These are phyloP conservation scores for Sycophila sp. DNA, from an alignment of 1,140 invertebrate genomes.

Conservation along the genomic window DNA sequence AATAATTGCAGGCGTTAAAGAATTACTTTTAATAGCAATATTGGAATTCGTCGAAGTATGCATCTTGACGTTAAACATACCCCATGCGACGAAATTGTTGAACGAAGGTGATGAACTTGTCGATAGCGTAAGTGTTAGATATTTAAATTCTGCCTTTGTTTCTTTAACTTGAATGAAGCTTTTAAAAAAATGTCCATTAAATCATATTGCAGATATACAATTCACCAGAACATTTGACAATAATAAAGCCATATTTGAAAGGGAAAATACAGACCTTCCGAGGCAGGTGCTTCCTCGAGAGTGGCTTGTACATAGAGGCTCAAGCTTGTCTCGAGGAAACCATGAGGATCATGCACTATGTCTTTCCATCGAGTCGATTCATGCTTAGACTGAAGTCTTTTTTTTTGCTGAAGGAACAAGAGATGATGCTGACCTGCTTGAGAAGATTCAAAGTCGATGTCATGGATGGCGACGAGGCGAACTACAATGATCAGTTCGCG, in stretches of 20 bases:
- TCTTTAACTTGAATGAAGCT: neutral
- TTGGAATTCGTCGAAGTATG: slow-evolving; percentile 68
- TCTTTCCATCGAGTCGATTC: slow-evolving; percentile 55
- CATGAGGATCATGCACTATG: slow-evolving; percentile 53
- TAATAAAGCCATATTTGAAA: slow-evolving; percentile 57
- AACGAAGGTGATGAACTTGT: slow-evolving; percentile 57
- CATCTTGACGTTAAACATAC: slow-evolving; percentile 63
- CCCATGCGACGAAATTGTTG: slow-evolving; percentile 67
- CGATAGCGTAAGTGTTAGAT: slow-evolving; percentile 42
- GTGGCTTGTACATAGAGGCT: slow-evolving; percentile 57
- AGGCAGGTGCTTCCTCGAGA: slow-evolving; percentile 60
- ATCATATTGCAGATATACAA: slow-evolving; percentile 52
- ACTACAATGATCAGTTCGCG: slow-evolving; percentile 64
- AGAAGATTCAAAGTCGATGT: slow-evolving; percentile 21
- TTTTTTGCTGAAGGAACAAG: slow-evolving; percentile 48
- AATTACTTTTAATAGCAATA: slow-evolving; percentile 62
- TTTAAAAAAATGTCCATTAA: too few species aligned
- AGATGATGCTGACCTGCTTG: slow-evolving; percentile 42
- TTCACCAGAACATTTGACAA: slow-evolving; percentile 48
- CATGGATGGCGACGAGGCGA: slow-evolving; percentile 39
- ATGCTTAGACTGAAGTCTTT: slow-evolving; percentile 54
- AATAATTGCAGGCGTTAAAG: slow-evolving; percentile 47
- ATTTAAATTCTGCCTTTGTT: neutral
- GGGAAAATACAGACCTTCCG: slow-evolving; percentile 63
- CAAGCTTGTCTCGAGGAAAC: slow-evolving; percentile 49